A percentile compares a stretch with the other conserved stretches of the same genome.
These are phyloP conservation scores for Cremastinae sp. DNA, from an alignment of 2,888 invertebrate genomes.

Conservation along the genomic window DNA sequence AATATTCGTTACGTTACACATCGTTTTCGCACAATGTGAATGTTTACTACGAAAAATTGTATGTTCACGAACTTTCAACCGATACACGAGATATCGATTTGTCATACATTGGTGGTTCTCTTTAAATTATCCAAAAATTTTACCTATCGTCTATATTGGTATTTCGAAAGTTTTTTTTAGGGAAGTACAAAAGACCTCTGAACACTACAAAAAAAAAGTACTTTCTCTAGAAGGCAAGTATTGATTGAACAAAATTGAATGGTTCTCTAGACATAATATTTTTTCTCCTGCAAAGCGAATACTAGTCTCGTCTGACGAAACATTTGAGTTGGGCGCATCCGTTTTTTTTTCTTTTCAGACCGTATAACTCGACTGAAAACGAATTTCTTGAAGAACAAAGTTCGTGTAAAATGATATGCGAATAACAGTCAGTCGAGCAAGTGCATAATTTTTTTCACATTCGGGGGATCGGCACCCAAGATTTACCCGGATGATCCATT, in stretches of 20 bases:
- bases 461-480: neutral
- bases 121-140: conserved; percentile 36
- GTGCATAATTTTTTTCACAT: neutral
- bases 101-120: conserved; percentile 47
- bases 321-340: too few species aligned
- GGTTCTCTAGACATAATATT: too few species aligned
- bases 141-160: conserved; percentile 39
- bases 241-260: neutral
- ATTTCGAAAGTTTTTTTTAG: neutral
- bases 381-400: conserved; percentile 18
- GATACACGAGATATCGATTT: conserved; percentile 33
- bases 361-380: conserved; percentile 12
- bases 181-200: neutral
- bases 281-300: too few species aligned
- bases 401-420: conserved; percentile 31
- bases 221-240: neutral
- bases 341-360: neutral
- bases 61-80: conserved; percentile 27
- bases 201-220: neutral
- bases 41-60: conserved; percentile 20
- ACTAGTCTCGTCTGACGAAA: too few species aligned
- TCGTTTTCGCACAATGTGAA: conserved; percentile 9
- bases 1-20: conserved; percentile 17
- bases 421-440: conserved; percentile 22
- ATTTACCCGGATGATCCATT: conserved; percentile 63